A percentile compares a stretch with the other conserved stretches of the same genome.
Conservation (phyloP, 2,113 vertebrate species). For the Rhipidura dahli region DNA sequence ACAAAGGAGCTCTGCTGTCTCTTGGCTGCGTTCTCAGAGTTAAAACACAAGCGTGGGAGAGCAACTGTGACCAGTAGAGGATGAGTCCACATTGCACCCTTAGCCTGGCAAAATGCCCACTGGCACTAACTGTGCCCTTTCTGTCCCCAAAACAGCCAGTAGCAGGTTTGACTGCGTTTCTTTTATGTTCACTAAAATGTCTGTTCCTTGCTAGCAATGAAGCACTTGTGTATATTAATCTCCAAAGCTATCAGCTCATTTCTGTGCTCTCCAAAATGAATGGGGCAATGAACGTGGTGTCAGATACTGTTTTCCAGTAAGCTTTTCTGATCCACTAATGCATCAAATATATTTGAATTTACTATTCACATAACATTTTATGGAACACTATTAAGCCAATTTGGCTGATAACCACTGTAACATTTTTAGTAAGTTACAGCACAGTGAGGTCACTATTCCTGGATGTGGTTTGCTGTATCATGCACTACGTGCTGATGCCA, state of each 20-base stretch:
- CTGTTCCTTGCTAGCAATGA: neutral
- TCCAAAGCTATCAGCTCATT: slow-evolving; percentile 6
- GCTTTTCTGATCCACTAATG: slow-evolving; percentile 50
- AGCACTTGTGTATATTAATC: neutral
- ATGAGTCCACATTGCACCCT: neutral
- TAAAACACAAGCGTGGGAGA: neutral
- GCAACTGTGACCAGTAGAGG: neutral
- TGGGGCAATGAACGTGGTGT: slow-evolving; percentile 40
- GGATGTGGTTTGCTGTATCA: slow-evolving; percentile 32
- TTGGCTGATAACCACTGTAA: slow-evolving; percentile 34
- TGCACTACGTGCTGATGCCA: neutral
- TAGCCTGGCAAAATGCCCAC: neutral
- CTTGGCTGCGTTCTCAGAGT: neutral
- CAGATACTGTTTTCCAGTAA: slow-evolving; percentile 38
- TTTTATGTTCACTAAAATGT: neutral
- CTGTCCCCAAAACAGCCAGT: neutral
- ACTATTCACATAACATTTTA: slow-evolving; percentile 58
- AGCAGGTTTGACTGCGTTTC: neutral
- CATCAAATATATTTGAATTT: slow-evolving; percentile 59
- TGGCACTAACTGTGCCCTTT: neutral
- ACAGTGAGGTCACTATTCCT: slow-evolving; percentile 47
- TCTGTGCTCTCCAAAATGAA: slow-evolving; percentile 15
- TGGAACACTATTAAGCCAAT: slow-evolving; percentile 40
- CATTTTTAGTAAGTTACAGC: slow-evolving; percentile 34
- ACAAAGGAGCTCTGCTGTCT: neutral